Base-by-base conservation (phyloP, 2,888 invertebrate species). In the Limenitis camilla region DNA sequence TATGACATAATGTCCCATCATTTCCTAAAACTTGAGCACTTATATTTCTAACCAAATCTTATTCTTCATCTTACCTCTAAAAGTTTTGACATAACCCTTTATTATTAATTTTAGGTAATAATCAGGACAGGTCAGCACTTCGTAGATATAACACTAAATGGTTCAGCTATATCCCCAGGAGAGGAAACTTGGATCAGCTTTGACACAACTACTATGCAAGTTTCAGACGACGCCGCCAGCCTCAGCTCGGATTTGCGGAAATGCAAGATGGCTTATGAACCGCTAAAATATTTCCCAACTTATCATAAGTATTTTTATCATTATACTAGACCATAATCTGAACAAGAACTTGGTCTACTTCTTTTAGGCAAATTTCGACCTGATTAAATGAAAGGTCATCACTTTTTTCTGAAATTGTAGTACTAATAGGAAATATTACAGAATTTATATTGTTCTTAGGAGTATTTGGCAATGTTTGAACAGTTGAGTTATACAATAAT, bases 151-250 rank as follows among this genome's bases (percentile, higher is more conserved):
- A 42, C 67, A 0, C 59, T 66, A 4, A 83, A 83, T 44, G 83
- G 84, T 0, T 78, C 78, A 0, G 66, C 81, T 0, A 52, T 84
- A 3, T 72, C 70, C 6, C 76, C 76, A 0, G 74, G 76, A 4
- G 53, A 53, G 1, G 83, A 83, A 58, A 63, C 70, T 4, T 81
- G 79, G 81, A 51, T 70, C 2, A 60, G 64, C 0, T 74, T 70
- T 60, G 48, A 47, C 35, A 52, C 61, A 1, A 35, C 49, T 0
- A 61, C 56, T 6, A 66, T 71, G 28, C 60, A 67, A 29, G 64
- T 81, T 2, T 59, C 60, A 0, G 64, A 69, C 0, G 64, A 64
- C 0, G 72, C 74, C 0, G 62, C 55, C 2, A 53, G 40, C 5
- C 66, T 83, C 5, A 64, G 64, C 38, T 19, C 61, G 2, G 11